These are phyloP conservation scores for Dryomyza anilis DNA, from an alignment of 2,888 invertebrate species.

Conservation along the genomic window DNA sequence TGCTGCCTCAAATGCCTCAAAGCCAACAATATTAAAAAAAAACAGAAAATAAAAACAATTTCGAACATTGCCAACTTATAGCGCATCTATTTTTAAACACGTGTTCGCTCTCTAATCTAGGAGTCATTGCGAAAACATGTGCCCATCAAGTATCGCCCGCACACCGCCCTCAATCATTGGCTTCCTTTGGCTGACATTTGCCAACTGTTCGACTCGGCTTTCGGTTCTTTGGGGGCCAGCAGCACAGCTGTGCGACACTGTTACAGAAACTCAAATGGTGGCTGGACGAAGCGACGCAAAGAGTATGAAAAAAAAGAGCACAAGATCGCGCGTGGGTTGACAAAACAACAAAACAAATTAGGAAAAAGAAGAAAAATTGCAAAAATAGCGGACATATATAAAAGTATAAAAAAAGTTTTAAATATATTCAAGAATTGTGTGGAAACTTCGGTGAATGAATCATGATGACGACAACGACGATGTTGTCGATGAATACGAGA, in stretches of 20 bases:
- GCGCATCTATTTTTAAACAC: background rate
- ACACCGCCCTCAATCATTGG: background rate
- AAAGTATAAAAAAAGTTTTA: background rate
- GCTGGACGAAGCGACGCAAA: background rate
- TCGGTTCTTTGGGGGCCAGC: background rate
- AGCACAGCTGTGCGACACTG: slow-evolving; percentile 1
- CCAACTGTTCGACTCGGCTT: background rate
- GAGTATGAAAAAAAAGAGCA: background rate
- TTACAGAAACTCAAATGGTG: background rate
- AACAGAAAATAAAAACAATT: too few species aligned
- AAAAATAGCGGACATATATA: background rate
- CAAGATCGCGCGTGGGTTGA: background rate
- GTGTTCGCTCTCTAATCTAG: background rate
- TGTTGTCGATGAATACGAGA: too few species aligned
- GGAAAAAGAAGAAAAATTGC: background rate
- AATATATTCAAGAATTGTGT: slow-evolving; percentile 1
- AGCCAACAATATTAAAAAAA: background rate
- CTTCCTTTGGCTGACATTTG: too few species aligned
- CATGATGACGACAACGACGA: background rate
- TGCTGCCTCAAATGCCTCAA: background rate
- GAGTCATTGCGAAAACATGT: slow-evolving; percentile 1
- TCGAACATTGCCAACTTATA: too few species aligned
- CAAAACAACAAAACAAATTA: background rate
- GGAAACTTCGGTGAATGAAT: slow-evolving; percentile 18
- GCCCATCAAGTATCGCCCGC: background rate